A percentile compares a stretch with the other conserved stretches of the same genome.
phyloP scores from a whole-genome alignment of 2,888 invertebrate species.

The Chironomus riparius region DNA sequence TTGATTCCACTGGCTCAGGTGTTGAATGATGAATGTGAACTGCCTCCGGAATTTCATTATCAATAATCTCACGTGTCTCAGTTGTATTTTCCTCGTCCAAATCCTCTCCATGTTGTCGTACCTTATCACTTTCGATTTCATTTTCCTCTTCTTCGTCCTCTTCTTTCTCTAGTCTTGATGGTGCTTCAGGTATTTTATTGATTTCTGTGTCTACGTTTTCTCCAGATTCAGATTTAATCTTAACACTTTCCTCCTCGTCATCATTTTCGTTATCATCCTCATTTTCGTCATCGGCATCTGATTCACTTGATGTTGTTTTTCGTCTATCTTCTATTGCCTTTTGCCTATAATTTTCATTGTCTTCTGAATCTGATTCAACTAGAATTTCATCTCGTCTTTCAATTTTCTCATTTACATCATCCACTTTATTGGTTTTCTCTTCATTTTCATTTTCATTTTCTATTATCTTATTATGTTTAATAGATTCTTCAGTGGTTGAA shows the following conservation, averaged over 20 bases:
- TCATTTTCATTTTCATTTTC: constrained; percentile 29
- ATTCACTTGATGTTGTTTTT: constrained; percentile 17
- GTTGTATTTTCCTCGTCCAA: not conserved
- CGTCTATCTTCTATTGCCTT: constrained; percentile 18
- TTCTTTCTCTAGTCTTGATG: not conserved
- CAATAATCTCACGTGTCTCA: constrained; percentile 11
- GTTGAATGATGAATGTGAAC: not conserved
- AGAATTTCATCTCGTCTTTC: no score
- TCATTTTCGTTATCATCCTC: constrained; percentile 26
- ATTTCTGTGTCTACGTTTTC: not conserved
- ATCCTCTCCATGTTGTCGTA: constrained; percentile 24
- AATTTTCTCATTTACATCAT: no score
- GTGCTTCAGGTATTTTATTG: not conserved
- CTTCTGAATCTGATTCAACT: no score
- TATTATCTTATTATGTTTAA: no score
- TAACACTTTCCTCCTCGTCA: constrained; percentile 29
- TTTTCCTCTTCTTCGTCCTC: not conserved
- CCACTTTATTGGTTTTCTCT: not conserved
- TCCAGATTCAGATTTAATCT: constrained; percentile 18
- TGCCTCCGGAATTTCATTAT: not conserved
- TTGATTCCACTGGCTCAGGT: not conserved
- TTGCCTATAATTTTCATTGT: not conserved
- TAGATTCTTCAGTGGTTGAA: constrained; percentile 28
- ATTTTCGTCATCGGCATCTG: constrained; percentile 30
- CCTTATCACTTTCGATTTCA: constrained; percentile 27